Base-by-base conservation (phyloP, 92 coral and sea anemone genomes). In the Zoanthus solanderi region DNA sequence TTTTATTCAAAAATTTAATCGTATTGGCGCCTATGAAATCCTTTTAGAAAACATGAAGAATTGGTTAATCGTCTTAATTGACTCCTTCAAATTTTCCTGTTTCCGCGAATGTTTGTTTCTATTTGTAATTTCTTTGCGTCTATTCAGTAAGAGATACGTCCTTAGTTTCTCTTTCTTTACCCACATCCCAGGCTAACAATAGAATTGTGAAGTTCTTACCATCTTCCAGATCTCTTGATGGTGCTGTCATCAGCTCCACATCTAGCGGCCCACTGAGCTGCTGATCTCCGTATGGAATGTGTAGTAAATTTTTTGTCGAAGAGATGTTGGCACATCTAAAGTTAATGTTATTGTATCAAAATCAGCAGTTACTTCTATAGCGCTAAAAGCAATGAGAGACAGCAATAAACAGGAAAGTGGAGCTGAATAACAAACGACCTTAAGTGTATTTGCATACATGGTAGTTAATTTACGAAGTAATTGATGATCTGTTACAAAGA, bases 231-330 rank as follows among this genome's bases (percentile, higher is more conserved):
- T 76, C 80, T 76, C 61, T 76, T 50, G 63, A 76, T 76, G 31
- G 80, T 76, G 11, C 80, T 76, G 61, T 76, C 78, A 74, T 74
- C 80, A 76, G 80, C 65, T 31, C 65, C 80, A 76, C 80, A 76
- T 48, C 65, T 28, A 23, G 80, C 61, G 42, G 45, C 65, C 80
- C 65, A 76, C 80, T 76, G 80, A 15, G 80, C 80, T 23, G 80
- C 80, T 1, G 80, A 76, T 50, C 63, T 76, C 65, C 80, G n/a
- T 29, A 76, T 76, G 15, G 80, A 76, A 48, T 76, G 80, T 0
- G 80, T 76, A 10, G 80, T 76, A 56, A 17, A 76, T n/a, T 76
- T 76, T 23, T 30, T 50, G 1, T 18, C 80, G 48, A 28, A 76
- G 34, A 76, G 61, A 48, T 48, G 63, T 76, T 76, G 54, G 61